Base-by-base conservation (phyloP, 2,888 invertebrate genomes). In the Tanytarsus gracilentus region DNA sequence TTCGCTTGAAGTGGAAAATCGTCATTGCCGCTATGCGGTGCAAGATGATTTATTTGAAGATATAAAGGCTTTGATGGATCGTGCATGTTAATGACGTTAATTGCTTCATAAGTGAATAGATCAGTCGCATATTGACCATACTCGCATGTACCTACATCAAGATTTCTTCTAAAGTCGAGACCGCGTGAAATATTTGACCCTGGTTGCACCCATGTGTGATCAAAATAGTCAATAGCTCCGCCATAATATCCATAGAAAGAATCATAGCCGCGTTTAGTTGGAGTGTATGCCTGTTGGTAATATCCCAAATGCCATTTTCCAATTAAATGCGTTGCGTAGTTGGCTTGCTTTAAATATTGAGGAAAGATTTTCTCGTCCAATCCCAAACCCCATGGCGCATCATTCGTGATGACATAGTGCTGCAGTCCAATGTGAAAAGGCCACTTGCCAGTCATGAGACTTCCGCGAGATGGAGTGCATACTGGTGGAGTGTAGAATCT, bases 261-360 rank as follows among this genome's bases (percentile, higher is more conserved):
- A 65, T 88, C 84, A 68, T 88, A 95, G 3, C 91, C 91, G 29
- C 90, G 78, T 63, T 75, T 74, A 0, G 79, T 80, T 1, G 91
- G 91, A 5, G 85, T 81, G 68, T 75, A 76, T 4, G 66, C 65
- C 1, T 68, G 67, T 58, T 78, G 77, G 63, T 82, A 84, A 76
- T 84, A 88, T 2, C 94, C 94, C 62, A 93, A 79, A 70, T 88
- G 86, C 94, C 94, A 94, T 76, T 95, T 95, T 21, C 95, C 95
- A 9, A 95, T 80, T 27, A 90, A 78, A 70, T 89, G 85, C 0
- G 91, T 91, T 6, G 76, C 72, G 72, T 94, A 95, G 0, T 88
- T 90, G 59, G 88, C 75, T 63, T 84, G 79, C 66, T 76, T 76
- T 61, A 82, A 74, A 67, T 80, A 77, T 66, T 87, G 77, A 0